phyloP scores from a whole-genome alignment of 1,140 invertebrate species.

The Zaprionus ghesquierei region DNA sequence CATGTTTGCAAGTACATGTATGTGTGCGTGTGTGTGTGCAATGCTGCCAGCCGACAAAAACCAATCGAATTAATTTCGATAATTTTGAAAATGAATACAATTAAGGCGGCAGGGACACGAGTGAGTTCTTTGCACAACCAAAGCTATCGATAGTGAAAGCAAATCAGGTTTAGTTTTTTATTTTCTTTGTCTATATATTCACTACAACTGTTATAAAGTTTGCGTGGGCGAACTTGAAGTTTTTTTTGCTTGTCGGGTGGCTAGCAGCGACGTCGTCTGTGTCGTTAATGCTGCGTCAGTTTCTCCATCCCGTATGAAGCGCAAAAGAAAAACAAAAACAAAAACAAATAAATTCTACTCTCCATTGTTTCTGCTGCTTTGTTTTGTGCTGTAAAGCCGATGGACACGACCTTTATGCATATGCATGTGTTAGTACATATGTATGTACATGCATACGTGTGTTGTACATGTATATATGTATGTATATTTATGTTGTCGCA shows the following conservation, averaged over 20 bases:
- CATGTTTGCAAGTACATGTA: not conserved
- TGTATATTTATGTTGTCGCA: slow-evolving; percentile 32
- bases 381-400: slow-evolving; percentile 26
- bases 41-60: slow-evolving; percentile 33
- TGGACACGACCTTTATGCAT: slow-evolving; percentile 36
- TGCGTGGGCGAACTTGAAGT: slow-evolving; percentile 59
- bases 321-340: not conserved
- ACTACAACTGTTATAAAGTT: slow-evolving; percentile 8
- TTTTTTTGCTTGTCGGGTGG: slow-evolving; percentile 33
- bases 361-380: slow-evolving; percentile 32
- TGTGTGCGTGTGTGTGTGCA: not conserved
- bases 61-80: slow-evolving; percentile 29
- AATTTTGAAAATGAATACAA: not conserved
- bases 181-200: slow-evolving; percentile 4
- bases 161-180: slow-evolving; percentile 20
- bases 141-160: slow-evolving; percentile 31
- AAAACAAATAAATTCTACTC: slow-evolving; percentile 25
- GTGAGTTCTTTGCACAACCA: not conserved
- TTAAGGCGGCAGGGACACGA: slow-evolving; percentile 1
- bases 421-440: slow-evolving; percentile 11
- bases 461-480: not conserved
- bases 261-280: not conserved
- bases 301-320: slow-evolving; percentile 18
- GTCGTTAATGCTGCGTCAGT: slow-evolving; percentile 35
- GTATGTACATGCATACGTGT: not conserved